Base-by-base conservation (phyloP, 1,140 invertebrate genomes). In the Trissolcus basalis region DNA sequence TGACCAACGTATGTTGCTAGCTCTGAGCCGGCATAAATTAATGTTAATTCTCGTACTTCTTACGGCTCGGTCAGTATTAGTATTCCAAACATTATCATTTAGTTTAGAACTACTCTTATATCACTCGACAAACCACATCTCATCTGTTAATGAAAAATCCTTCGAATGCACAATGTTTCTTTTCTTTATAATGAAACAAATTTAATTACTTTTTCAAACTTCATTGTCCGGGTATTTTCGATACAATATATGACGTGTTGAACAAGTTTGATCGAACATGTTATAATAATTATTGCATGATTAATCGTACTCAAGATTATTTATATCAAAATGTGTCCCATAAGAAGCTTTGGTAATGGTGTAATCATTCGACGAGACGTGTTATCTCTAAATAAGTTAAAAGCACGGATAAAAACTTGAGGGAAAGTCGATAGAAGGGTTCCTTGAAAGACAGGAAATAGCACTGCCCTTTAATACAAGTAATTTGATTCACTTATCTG, bases 21-120 rank as follows among this genome's bases (percentile, higher is more conserved):
- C 45, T 69, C 45, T 15, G 53, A 75, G 64, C 60, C 43, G 50
- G 72, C 72, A 75, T 75, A 69, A 75, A 75, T 75, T 75, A 75
- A 75, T 69, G 72, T 54, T 75, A 75, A 69, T 56, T 69, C 72
- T 68, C 72, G 47, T 63, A 68, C 59, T 69, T 75, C 72, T 69
- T 69, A 27, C 19, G 19, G 19, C 19, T 27, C 19, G 19, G 19
- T 27, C 19, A 27, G 19, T 51, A 64, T 69, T 68, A 68, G 47
- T 64, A 64, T 69, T 64, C 64, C 59, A 47, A 63, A 27, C 19
- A 39, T 58, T 58, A 75, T 63, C 39, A 55, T 55, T 27, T 27
- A 27, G 19, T 27, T 27, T 27, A 27, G 6, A 27, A 27, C 19
- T 27, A 27, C 39, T 14, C 45, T 55, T 61, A 45, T 33, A 53